A percentile compares a stretch with the other conserved stretches of the same genome.
Conservation (phyloP, 1,140 invertebrate species). For the Diabrotica virgifera region DNA sequence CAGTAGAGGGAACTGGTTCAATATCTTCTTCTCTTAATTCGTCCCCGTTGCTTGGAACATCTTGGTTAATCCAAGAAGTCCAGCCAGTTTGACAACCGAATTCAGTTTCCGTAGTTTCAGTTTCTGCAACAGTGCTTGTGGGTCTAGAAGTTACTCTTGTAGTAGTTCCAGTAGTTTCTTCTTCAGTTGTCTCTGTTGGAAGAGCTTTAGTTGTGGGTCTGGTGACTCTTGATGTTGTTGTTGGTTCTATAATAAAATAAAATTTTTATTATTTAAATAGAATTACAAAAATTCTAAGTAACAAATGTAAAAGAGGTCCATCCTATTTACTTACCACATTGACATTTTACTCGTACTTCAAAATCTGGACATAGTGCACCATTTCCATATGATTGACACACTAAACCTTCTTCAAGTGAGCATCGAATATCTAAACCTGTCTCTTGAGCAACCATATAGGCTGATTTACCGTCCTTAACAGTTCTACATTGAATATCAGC, state of each 20-base stretch:
- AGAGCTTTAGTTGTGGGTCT: too few relatives aligned
- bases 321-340: slow-evolving; percentile 59
- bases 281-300: too few relatives aligned
- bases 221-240: too few relatives aligned
- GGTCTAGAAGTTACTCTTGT: slow-evolving; percentile 48
- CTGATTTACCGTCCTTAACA: slow-evolving; percentile 42
- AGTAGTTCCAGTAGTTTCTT: slow-evolving; percentile 62
- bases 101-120: slow-evolving; percentile 44
- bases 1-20: slow-evolving; percentile 59
- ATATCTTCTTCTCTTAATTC: slow-evolving; percentile 48
- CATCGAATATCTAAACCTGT: slow-evolving; percentile 73
- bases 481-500: slow-evolving; percentile 70
- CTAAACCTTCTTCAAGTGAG: slow-evolving; percentile 65
- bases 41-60: slow-evolving; percentile 44
- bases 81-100: slow-evolving; percentile 63
- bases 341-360: slow-evolving; percentile 70
- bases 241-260: too few relatives aligned
- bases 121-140: slow-evolving; percentile 32
- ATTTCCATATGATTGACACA: slow-evolving; percentile 54
- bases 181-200: slow-evolving; percentile 47
- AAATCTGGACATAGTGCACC: slow-evolving; percentile 61
- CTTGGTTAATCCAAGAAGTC: slow-evolving; percentile 71
- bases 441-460: slow-evolving; percentile 60
- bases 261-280: too few relatives aligned
- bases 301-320: too few relatives aligned